These are phyloP conservation scores for Sus cebifrons DNA, from an alignment of 2,797 vertebrate genomes.

Conservation along the genomic window DNA sequence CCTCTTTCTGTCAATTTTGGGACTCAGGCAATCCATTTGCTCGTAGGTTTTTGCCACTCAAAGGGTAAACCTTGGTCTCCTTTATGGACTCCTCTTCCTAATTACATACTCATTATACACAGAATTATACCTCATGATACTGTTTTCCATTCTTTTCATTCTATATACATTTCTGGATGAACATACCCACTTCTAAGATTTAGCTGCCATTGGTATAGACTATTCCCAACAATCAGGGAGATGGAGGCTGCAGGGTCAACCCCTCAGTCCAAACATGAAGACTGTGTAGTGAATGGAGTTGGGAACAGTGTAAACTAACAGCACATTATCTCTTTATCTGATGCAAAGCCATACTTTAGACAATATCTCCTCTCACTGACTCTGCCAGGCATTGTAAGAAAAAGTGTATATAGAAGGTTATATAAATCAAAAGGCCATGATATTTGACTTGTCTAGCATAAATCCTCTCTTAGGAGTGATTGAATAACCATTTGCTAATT, in stretches of 20 bases:
- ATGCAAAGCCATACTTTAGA: neutral
- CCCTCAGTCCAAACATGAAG: neutral
- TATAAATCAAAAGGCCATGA: constrained; percentile 64
- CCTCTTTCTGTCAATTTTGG: neutral
- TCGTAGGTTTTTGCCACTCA: neutral
- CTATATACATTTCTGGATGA: neutral
- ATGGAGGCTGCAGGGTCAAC: neutral
- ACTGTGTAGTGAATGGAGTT: neutral
- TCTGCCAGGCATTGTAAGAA: constrained; percentile 33
- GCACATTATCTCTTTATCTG: neutral
- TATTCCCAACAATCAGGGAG: neutral
- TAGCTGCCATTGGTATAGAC: neutral
- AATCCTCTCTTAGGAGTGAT: constrained; percentile 52
- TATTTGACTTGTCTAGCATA: constrained; percentile 50
- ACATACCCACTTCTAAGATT: neutral
- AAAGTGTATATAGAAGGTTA: constrained; percentile 46
- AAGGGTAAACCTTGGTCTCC: neutral
- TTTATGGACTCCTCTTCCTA: neutral
- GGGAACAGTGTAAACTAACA: neutral
- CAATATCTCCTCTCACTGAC: neutral
- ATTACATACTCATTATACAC: neutral
- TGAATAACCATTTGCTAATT: constrained; percentile 77
- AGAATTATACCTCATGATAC: neutral
- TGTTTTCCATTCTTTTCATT: neutral
- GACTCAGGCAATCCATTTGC: neutral